phyloP scores from a whole-genome alignment of 1,140 invertebrate species.

The Hyposmocoma kahamanoa region DNA sequence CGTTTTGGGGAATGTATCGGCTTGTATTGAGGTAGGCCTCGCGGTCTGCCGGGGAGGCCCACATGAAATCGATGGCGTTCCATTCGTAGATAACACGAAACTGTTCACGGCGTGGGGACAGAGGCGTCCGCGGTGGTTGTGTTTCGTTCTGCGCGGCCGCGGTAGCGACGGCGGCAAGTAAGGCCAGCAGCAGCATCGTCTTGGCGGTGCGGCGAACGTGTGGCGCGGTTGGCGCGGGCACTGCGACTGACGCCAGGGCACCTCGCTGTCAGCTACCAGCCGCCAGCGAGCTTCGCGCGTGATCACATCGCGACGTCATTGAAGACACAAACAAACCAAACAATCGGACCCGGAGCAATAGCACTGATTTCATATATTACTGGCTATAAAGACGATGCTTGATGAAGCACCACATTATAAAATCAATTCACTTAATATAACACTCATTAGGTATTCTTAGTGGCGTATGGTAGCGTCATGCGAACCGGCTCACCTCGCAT shows the following conservation, averaged over 20 bases:
- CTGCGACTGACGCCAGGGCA: slow-evolving; percentile 41
- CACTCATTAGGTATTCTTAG: not conserved
- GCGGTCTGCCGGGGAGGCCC: slow-evolving; percentile 50
- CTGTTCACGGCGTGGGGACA: slow-evolving; percentile 51
- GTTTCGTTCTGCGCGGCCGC: slow-evolving; percentile 46
- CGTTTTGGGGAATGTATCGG: slow-evolving; percentile 76
- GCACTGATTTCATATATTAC: not conserved
- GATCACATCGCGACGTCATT: slow-evolving; percentile 27
- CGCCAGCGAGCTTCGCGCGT: slow-evolving; percentile 23
- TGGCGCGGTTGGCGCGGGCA: slow-evolving; percentile 38
- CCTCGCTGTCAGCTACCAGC: slow-evolving; percentile 9
- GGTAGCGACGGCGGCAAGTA: slow-evolving; percentile 37
- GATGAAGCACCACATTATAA: slow-evolving; percentile 1
- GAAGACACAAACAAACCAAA: slow-evolving; percentile 13
- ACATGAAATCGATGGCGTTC: slow-evolving; percentile 67
- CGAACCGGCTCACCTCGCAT: not conserved
- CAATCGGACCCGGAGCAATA: slow-evolving; percentile 18
- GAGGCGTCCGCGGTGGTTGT: slow-evolving; percentile 20
- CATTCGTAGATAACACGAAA: slow-evolving; percentile 73
- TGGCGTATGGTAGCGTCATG: not conserved
- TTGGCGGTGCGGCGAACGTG: slow-evolving; percentile 28
- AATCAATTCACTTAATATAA: slow-evolving; percentile 5
- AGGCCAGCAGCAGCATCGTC: slow-evolving; percentile 41
- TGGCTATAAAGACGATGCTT: not conserved
- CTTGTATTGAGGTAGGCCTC: slow-evolving; percentile 60